Percentiles rank a stretch among this genome's conserved stretches.
phyloP scores from a whole-genome alignment of 2,113 vertebrate species.

The Ctenomys sociabilis region DNA sequence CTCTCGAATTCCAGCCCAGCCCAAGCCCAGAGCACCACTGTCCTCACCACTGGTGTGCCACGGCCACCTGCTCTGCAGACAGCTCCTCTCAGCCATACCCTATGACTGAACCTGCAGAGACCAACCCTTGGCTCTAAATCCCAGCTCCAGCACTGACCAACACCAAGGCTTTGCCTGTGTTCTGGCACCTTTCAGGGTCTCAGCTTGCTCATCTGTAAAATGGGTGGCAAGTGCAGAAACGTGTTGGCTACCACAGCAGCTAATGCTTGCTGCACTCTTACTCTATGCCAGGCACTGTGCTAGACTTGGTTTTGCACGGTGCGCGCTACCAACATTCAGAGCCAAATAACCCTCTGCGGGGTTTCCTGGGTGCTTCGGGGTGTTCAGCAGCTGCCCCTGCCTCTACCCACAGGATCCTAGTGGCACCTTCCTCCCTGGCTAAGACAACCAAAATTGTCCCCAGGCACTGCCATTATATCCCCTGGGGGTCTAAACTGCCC shows the following conservation, averaged over 20 bases:
- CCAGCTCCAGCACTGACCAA: neutral
- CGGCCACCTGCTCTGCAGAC: neutral
- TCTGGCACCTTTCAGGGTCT: neutral
- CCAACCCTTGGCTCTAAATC: neutral
- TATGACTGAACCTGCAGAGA: neutral
- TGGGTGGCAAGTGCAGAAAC: neutral
- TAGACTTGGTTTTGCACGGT: neutral
- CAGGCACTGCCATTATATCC: neutral
- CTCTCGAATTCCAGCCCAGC: neutral
- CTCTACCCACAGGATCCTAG: neutral
- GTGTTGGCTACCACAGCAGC: rapidly evolving
- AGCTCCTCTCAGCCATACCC: neutral
- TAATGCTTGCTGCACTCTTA: neutral
- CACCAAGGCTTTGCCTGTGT: neutral
- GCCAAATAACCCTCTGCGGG: neutral
- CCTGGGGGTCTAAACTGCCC: neutral
- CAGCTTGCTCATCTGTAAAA: neutral
- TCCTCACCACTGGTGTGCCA: neutral
- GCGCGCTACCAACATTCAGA: neutral
- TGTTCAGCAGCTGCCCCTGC: neutral
- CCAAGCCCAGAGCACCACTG: neutral
- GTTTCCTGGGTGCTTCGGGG: neutral
- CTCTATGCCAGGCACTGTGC: neutral
- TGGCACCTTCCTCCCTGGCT: neutral
- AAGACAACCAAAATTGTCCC: neutral